Evolutionary conservation across 2,113 vertebrate genomes (phyloP).

Genomic region (Oryzias celebensis): DNA sequence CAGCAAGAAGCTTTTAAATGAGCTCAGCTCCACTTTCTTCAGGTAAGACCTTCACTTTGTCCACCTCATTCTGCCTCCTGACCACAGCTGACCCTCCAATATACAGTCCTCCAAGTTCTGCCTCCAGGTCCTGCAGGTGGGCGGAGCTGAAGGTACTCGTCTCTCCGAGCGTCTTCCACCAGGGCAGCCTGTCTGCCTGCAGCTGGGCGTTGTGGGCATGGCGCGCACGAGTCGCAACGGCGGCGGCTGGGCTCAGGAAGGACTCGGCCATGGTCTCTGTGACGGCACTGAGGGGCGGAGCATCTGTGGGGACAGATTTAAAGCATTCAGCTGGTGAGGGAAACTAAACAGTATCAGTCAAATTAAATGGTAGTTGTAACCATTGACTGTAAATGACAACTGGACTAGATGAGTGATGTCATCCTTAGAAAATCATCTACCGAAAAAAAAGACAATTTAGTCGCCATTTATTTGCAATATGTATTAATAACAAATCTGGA

Average conservation of each 20-base stretch:
- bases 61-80: constrained; percentile 15
- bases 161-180: constrained; percentile 90
- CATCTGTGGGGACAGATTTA: constrained; percentile 68
- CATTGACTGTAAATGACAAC: no score
- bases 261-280: constrained; percentile 72
- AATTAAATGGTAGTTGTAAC: no score
- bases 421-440: no score
- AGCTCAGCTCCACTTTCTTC: neutral
- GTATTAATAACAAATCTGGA: no score
- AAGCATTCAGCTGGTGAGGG: no score
- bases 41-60: neutral
- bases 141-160: constrained; percentile 16
- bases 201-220: constrained; percentile 82
- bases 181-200: constrained; percentile 80
- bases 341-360: no score
- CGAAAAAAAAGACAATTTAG: no score
- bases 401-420: no score
- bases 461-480: no score
- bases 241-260: constrained; percentile 84
- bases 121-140: constrained; percentile 71
- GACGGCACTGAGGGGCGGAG: constrained; percentile 79
- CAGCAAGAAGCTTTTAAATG: no score
- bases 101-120: constrained; percentile 82
- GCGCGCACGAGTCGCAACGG: constrained; percentile 82
- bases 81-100: constrained; percentile 63